Evolutionary conservation across 2,888 invertebrate genomes (phyloP).

Genomic region (Tenthredo scrophulariae): DNA sequence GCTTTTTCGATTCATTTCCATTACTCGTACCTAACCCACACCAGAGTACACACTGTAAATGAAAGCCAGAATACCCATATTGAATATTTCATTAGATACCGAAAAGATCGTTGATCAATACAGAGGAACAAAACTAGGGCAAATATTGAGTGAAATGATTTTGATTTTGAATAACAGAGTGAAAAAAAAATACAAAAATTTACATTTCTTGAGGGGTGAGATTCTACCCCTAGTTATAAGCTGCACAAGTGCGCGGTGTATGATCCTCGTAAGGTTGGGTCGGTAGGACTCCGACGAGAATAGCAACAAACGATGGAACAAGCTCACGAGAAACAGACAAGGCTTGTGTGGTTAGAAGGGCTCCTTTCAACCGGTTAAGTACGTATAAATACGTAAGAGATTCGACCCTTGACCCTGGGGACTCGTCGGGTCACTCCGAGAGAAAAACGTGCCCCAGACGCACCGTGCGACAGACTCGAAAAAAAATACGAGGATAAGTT

Average conservation of each 20-base stretch:
- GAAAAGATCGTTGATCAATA: not conserved
- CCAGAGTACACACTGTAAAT: not conserved
- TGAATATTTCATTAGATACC: not conserved
- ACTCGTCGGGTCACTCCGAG: constrained; percentile 26
- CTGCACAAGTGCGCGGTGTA: not conserved
- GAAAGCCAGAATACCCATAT: not conserved
- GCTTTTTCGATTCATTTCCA: not conserved
- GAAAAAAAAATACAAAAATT: not conserved
- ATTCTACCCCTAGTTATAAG: not conserved
- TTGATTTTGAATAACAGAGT: not conserved
- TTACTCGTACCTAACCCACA: not conserved
- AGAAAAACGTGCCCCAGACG: constrained; percentile 12
- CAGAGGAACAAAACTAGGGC: not conserved
- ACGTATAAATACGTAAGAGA: constrained; percentile 45
- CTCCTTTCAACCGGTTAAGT: constrained; percentile 38
- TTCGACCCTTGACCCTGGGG: constrained; percentile 39
- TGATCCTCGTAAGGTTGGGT: not conserved
- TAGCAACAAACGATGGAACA: not conserved
- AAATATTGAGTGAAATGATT: not conserved
- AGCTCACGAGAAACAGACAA: constrained; percentile 29
- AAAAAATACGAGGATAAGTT: not conserved
- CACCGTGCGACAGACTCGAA: not conserved
- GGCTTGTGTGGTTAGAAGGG: constrained; percentile 31
- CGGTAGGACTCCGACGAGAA: not conserved
- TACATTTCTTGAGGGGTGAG: not conserved